Evolutionary conservation across 2,888 invertebrate genomes (phyloP).

Genomic region (Ernsta delagoae): DNA sequence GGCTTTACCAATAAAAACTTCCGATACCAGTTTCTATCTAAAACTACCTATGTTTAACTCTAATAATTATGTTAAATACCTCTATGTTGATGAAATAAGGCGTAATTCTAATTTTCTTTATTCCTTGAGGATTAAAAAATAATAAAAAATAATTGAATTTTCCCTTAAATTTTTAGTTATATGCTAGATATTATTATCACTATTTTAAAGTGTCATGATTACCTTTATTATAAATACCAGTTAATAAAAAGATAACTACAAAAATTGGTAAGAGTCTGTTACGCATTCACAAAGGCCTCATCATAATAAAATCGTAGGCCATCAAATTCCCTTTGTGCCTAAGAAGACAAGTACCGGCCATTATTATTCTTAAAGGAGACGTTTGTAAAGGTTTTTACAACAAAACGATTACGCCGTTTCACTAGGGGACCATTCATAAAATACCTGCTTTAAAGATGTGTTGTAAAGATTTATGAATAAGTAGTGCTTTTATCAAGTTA

Average conservation of each 20-base stretch:
- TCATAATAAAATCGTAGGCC: background rate
- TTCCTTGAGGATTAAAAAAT: no score
- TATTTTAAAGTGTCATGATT: no score
- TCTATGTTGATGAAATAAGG: no score
- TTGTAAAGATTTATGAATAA: no score
- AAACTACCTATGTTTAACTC: background rate
- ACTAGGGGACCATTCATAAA: background rate
- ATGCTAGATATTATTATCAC: no score
- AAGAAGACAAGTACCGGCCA: background rate
- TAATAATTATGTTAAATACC: background rate
- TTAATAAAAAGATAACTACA: background rate
- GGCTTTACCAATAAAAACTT: background rate
- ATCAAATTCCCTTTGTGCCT: background rate
- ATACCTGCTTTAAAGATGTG: constrained; percentile 3
- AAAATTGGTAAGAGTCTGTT: background rate
- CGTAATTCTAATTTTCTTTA: no score
- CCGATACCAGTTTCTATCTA: background rate
- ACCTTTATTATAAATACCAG: no score
- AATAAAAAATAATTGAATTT: no score
- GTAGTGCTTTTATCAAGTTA: no score
- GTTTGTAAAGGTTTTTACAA: constrained; percentile 3
- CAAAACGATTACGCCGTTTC: background rate
- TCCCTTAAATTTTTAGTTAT: no score
- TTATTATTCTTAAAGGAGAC: background rate
- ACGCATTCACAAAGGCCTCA: background rate